phyloP scores from a whole-genome alignment of 2,113 vertebrate species.

The Platichthys flesus region DNA sequence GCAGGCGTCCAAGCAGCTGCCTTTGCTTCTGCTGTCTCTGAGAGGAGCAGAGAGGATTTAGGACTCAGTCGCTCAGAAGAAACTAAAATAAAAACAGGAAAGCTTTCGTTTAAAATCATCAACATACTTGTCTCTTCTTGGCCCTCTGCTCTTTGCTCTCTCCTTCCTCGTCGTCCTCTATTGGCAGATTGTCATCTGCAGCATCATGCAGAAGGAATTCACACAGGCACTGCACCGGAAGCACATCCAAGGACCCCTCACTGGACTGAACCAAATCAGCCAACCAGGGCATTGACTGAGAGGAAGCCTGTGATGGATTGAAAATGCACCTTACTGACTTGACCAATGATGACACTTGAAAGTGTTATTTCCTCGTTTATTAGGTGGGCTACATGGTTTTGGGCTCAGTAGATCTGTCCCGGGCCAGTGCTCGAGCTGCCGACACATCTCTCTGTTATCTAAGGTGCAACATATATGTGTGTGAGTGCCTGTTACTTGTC shows the following conservation, averaged over 20 bases:
- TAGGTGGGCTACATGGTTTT: too few species aligned
- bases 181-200: constrained; percentile 85
- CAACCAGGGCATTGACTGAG: constrained; percentile 99
- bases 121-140: constrained; percentile 91
- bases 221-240: constrained; percentile 97
- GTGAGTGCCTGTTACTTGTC: constrained; percentile 84
- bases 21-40: constrained; percentile 97
- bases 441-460: not conserved
- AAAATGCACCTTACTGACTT: not conserved
- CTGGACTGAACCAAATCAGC: constrained; percentile 98
- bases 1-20: constrained; percentile 93
- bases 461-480: too few species aligned
- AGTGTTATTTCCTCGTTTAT: not conserved
- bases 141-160: constrained; percentile 96
- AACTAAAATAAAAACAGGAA: not conserved
- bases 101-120: not conserved
- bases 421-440: too few species aligned
- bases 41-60: not conserved
- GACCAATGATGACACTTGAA: not conserved
- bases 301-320: constrained; percentile 87
- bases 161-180: constrained; percentile 92
- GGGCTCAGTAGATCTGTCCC: not conserved
- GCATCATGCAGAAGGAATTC: constrained; percentile 97
- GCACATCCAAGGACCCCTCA: constrained; percentile 95
- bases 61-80: not conserved